Conservation (phyloP, 2,888 invertebrate species). For the Kuschelorhynchus macadamiae region DNA sequence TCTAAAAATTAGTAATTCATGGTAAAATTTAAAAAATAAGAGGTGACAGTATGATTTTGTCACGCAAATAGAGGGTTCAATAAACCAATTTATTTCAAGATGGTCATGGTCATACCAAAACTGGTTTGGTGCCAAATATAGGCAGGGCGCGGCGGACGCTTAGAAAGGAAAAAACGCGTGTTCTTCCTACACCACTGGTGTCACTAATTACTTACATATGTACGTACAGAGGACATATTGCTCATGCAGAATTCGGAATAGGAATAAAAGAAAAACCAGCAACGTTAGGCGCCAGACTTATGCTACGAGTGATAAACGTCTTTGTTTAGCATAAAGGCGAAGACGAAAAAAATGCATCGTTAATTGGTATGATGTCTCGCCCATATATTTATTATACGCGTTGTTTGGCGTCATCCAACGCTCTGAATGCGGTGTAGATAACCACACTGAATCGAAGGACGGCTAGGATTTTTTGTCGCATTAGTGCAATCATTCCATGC, state of each 20-base stretch:
- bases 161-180: not conserved
- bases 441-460: too few relatives aligned
- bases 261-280: constrained; percentile 29
- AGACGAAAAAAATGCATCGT: constrained; percentile 8
- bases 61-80: too few relatives aligned
- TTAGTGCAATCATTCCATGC: too few relatives aligned
- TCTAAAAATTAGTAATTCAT: too few relatives aligned
- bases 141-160: too few relatives aligned
- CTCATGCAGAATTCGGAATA: constrained; percentile 32
- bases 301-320: constrained; percentile 4
- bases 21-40: too few relatives aligned
- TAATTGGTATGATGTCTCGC: constrained; percentile 32
- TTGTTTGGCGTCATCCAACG: constrained; percentile 4
- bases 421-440: not conserved
- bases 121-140: too few relatives aligned
- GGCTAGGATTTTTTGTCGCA: too few relatives aligned
- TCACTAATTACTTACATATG: not conserved
- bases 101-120: too few relatives aligned
- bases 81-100: too few relatives aligned
- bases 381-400: not conserved
- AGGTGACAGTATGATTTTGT: too few relatives aligned
- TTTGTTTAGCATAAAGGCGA: constrained; percentile 19
- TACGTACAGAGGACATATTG: constrained; percentile 28
- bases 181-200: constrained; percentile 10
- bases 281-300: constrained; percentile 36